Percentiles rank a stretch among this genome's conserved stretches.
These are phyloP conservation scores for Myoxocephalus aenaeus DNA, from an alignment of 2,797 vertebrate species.

Conservation along the genomic window DNA sequence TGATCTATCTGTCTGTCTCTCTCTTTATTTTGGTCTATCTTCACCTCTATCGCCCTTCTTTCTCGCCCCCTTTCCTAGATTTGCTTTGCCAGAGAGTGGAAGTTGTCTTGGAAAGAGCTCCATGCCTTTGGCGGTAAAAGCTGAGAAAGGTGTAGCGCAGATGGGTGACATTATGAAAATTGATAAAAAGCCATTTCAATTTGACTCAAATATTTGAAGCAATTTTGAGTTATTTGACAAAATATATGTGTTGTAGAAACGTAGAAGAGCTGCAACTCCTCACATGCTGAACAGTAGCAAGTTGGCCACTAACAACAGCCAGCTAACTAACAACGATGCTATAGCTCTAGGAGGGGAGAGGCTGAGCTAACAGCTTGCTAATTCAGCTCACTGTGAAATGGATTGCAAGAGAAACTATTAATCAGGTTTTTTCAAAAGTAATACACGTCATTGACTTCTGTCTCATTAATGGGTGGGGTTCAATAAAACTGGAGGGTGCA, in stretches of 20 bases:
- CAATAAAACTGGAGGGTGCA: neutral
- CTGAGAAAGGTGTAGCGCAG: conserved; percentile 29
- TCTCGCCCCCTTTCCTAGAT: conserved; percentile 24
- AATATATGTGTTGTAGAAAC: too few species aligned
- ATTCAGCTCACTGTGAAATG: neutral
- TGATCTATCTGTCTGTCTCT: conserved; percentile 36
- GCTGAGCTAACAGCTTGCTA: neutral
- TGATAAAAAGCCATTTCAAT: conserved; percentile 17
- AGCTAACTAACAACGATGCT: neutral
- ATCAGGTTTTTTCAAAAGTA: neutral
- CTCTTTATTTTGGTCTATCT: conserved; percentile 14
- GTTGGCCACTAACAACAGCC: too few species aligned
- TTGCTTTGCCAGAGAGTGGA: conserved; percentile 50
- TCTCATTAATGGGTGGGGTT: neutral
- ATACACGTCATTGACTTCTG: neutral
- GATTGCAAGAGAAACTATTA: neutral
- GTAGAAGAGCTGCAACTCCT: neutral
- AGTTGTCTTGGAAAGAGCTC: conserved; percentile 43
- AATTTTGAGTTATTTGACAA: conserved; percentile 10
- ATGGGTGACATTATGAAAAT: conserved; percentile 26
- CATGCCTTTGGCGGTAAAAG: conserved; percentile 31
- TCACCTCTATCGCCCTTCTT: neutral
- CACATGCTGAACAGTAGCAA: neutral
- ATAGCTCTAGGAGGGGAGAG: neutral
- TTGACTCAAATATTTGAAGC: conserved; percentile 23